These are phyloP conservation scores for Phorcus lineatus DNA, from an alignment of 2,888 invertebrate species.

Conservation along the genomic window DNA sequence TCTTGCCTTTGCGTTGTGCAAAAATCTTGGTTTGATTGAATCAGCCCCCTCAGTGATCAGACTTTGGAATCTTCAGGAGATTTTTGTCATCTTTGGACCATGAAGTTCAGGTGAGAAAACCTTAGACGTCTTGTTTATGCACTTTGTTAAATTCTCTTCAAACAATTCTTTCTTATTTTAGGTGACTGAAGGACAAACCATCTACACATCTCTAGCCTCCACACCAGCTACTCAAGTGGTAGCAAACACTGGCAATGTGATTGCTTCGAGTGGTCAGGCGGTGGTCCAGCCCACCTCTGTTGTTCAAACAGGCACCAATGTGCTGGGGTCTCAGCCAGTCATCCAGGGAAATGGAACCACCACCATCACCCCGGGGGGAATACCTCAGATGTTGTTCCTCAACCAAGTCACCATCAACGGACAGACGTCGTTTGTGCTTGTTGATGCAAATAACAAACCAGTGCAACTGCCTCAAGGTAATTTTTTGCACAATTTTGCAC, in stretches of 20 bases:
- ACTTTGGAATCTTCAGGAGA: neutral
- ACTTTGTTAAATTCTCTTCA: too few relatives aligned
- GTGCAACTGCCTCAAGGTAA: conserved; percentile 69
- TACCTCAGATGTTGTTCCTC: conserved; percentile 70
- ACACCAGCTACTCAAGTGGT: conserved; percentile 43
- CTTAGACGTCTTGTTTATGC: too few relatives aligned
- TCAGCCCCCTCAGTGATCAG: too few relatives aligned
- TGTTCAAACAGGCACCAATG: conserved; percentile 34
- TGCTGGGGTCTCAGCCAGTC: conserved; percentile 36
- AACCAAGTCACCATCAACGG: conserved; percentile 69
- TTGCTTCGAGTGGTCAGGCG: conserved; percentile 35
- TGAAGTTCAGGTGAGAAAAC: neutral
- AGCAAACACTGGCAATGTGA: conserved; percentile 34
- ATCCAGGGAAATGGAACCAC: conserved; percentile 26
- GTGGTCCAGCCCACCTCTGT: conserved; percentile 40
- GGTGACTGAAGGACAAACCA: conserved; percentile 28
- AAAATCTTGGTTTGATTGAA: too few relatives aligned
- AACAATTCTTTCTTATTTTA: neutral
- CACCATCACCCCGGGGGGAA: conserved; percentile 43
- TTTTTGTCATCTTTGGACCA: neutral
- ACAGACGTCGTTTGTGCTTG: conserved; percentile 68
- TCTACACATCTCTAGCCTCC: conserved; percentile 26
- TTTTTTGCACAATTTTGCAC: neutral
- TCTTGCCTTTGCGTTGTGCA: too few relatives aligned
- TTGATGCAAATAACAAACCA: conserved; percentile 69